Conservation (phyloP, 2,888 invertebrate species). For the Hyles lineata region DNA sequence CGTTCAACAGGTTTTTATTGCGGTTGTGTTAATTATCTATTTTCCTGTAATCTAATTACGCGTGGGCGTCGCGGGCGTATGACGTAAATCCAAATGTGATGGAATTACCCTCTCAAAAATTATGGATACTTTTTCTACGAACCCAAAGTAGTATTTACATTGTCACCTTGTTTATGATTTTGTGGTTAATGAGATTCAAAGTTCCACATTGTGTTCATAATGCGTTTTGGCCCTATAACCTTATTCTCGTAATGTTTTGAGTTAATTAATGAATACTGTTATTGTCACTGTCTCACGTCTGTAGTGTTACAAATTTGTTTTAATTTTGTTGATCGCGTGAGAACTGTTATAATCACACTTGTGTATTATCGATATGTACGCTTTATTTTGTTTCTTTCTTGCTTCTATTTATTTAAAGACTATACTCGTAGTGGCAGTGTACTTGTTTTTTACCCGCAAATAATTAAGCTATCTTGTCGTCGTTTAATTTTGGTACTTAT, state of each 20-base stretch:
- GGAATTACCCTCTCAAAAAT: conserved; percentile 28
- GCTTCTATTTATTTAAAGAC: background rate
- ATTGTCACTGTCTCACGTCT: background rate
- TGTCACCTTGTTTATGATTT: background rate
- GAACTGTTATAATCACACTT: background rate
- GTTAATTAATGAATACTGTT: background rate
- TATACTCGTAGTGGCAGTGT: background rate
- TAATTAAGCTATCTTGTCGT: background rate
- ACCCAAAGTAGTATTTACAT: background rate
- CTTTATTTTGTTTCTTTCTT: background rate
- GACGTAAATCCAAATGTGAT: conserved; percentile 32
- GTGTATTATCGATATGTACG: background rate
- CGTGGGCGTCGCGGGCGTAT: conserved; percentile 30
- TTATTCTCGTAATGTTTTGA: background rate
- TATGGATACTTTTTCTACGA: conserved; percentile 4
- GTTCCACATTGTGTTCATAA: background rate
- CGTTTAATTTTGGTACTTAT: background rate
- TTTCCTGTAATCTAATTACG: conserved; percentile 35
- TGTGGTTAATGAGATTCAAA: background rate
- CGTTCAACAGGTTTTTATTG: conserved; percentile 42
- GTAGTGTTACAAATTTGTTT: background rate
- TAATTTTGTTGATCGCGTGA: conserved; percentile 10
- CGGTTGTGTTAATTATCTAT: conserved; percentile 40
- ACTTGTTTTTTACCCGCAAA: background rate
- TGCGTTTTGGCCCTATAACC: background rate